Evolutionary conservation across 2,113 vertebrate genomes (phyloP), one percentile per base, ranked within the genome.

Genomic region (Eclectus roratus): DNA sequence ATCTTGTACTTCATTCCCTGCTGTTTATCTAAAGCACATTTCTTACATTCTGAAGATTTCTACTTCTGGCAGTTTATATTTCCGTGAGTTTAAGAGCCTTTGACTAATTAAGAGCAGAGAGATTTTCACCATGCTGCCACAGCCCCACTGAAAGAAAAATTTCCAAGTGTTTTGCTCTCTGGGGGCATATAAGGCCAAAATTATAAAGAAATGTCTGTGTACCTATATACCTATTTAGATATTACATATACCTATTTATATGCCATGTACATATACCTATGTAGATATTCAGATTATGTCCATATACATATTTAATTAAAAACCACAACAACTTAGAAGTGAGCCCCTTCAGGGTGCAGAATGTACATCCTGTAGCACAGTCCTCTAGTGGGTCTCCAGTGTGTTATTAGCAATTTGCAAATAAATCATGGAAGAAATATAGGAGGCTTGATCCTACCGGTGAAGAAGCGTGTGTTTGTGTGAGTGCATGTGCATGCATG

Each of bases 81-180:
- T 92, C 66, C 83, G 56, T 41, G 83, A 87, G 41, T 87, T 92
- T 72, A 92, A 95, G 88, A 94, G 83, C 66, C 39, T 94, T 96
- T 95, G 83, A 88, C 83, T 95, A 96, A 89, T 97, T 95, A 93
- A 93, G 77, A 96, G 49, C 70, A 80, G 61, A 74, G 83, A 77
- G 73, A 89, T 96, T 94, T 96, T 79, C 27, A 65, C 41, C 73
- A 33, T 31, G 50, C 65, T 88, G 76, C 61, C 70, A 73, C 28
- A 91, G 17, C 25, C 56, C 31, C 68, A 49, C 33, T 81, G 64
- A 68, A 93, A 88, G 72, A 88, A 78, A 49, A n/a, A 81, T 85
- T 86, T 88, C 55, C 3, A 11, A 92, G 56, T 71, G 44, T 78
- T 95, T 90, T 65, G 14, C 56, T 92, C 65, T 63, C 90, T 72